A percentile compares a stretch with the other conserved stretches of the same genome.
Evolutionary conservation across 2,113 vertebrate genomes (phyloP).

Genomic region (Cebus imitator): DNA sequence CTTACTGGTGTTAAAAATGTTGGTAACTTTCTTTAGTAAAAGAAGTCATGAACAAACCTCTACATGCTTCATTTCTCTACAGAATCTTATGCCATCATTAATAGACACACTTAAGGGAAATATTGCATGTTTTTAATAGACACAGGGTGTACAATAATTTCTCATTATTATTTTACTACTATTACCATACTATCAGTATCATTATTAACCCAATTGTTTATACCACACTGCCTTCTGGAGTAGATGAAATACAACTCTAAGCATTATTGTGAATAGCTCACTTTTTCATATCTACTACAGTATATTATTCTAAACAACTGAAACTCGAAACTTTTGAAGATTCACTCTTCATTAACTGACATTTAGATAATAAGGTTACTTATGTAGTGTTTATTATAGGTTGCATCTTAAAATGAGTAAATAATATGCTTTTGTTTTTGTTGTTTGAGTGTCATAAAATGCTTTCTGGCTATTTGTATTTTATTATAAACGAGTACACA

Average conservation of each 20-base stretch:
- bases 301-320: background rate
- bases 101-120: background rate
- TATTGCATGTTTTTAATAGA: background rate
- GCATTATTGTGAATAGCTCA: background rate
- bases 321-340: background rate
- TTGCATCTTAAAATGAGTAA: background rate
- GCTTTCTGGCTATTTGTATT: background rate
- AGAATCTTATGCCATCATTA: background rate
- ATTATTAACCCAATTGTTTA: background rate
- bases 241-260: background rate
- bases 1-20: background rate
- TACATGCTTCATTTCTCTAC: background rate
- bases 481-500: conserved; percentile 50
- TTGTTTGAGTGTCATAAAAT: background rate
- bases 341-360: background rate
- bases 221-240: background rate
- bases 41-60: background rate
- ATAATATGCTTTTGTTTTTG: conserved; percentile 34
- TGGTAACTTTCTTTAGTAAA: background rate
- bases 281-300: background rate
- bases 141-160: background rate
- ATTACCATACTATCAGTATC: background rate
- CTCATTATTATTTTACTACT: background rate
- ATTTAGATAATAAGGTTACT: conserved; percentile 27
- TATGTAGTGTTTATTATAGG: background rate